Percentiles rank a stretch among this genome's conserved stretches.
These are phyloP conservation scores for Hymenopus coronatus DNA, from an alignment of 2,888 invertebrate species.

Conservation along the genomic window DNA sequence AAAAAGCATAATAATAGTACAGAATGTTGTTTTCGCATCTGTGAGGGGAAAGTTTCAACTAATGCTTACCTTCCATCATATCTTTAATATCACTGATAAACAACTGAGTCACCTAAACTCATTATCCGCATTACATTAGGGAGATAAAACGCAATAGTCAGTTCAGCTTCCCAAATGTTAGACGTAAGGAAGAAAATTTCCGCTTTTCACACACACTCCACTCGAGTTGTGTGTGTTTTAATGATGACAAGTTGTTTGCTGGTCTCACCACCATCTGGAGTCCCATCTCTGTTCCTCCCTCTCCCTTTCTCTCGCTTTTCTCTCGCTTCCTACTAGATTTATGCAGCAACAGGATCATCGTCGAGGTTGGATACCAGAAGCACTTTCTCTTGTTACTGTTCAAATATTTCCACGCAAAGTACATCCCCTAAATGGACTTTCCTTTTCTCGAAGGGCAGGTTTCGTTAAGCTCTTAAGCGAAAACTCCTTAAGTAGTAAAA, in stretches of 20 bases:
- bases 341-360: not conserved
- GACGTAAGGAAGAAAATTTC: not conserved
- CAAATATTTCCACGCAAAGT: not conserved
- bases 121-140: not conserved
- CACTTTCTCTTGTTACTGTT: not conserved
- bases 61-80: not conserved
- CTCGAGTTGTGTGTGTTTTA: not conserved
- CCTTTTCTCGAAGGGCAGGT: not conserved
- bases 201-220: not conserved
- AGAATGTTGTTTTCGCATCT: too few species aligned
- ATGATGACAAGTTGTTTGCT: not conserved
- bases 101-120: not conserved
- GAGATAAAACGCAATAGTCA: not conserved
- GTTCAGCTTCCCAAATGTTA: not conserved
- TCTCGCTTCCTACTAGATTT: not conserved
- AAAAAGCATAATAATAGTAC: too few species aligned
- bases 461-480: not conserved
- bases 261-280: not conserved
- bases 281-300: not conserved
- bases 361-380: not conserved
- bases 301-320: not conserved
- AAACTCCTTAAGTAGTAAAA: not conserved
- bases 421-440: not conserved
- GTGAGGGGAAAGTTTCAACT: too few species aligned
- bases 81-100: not conserved